phyloP scores from a whole-genome alignment of 1,140 invertebrate genomes.

The Maconellicoccus hirsutus region DNA sequence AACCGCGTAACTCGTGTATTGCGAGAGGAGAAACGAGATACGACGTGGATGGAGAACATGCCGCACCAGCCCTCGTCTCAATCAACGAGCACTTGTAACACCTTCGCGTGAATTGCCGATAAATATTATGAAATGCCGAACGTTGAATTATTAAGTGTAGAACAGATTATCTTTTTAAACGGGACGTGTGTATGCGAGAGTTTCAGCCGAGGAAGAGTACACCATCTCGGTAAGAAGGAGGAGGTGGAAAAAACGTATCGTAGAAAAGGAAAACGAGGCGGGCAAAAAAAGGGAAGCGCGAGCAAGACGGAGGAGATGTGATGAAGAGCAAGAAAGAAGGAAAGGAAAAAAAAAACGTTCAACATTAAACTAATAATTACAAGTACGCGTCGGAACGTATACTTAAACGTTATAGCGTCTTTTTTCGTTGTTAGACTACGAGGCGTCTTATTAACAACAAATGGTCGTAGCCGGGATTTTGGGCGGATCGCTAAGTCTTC shows the following conservation, averaged over 20 bases:
- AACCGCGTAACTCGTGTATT: no score
- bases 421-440: conserved; percentile 14
- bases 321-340: not conserved
- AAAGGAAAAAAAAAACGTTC: not conserved
- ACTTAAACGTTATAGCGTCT: not conserved
- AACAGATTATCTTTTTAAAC: conserved; percentile 14
- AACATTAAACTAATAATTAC: conserved; percentile 21
- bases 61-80: not conserved
- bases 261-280: not conserved
- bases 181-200: not conserved
- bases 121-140: conserved; percentile 7
- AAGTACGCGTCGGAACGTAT: conserved; percentile 15
- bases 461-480: conserved; percentile 16
- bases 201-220: no score
- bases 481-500: conserved; percentile 15
- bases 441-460: conserved; percentile 20
- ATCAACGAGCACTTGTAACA: conserved; percentile 13
- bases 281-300: not conserved
- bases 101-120: not conserved
- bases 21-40: no score
- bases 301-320: not conserved
- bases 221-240: no score
- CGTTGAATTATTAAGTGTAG: conserved; percentile 21
- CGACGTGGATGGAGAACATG: not conserved
- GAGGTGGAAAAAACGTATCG: no score